phyloP scores from a whole-genome alignment of 2,113 vertebrate species.

The Microcebus ravelobensis region DNA sequence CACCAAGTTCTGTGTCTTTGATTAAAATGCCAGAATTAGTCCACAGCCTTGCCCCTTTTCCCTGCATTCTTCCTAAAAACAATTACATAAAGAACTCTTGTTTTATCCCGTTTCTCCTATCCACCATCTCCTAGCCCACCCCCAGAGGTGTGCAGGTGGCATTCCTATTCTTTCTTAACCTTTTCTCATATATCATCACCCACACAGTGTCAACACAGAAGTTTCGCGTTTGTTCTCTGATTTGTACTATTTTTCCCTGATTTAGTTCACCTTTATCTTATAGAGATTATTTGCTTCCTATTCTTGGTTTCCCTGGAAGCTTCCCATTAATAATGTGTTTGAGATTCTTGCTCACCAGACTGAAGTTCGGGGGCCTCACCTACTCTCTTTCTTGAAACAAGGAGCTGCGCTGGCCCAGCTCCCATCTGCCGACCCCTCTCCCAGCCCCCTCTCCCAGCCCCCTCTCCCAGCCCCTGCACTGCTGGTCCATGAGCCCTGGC shows the following conservation, averaged over 20 bases:
- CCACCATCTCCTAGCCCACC: neutral
- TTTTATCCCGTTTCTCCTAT: neutral
- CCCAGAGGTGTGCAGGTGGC: neutral
- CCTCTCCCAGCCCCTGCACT: too few species aligned
- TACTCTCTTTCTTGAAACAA: slow-evolving; percentile 13
- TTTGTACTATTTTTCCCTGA: neutral
- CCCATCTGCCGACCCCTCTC: neutral
- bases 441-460: too few species aligned
- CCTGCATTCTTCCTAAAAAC: neutral
- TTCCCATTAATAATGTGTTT: neutral
- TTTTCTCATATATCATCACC: neutral
- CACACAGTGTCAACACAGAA: neutral
- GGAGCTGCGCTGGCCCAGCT: neutral
- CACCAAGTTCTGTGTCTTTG: neutral
- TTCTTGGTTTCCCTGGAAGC: neutral
- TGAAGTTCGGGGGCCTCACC: neutral
- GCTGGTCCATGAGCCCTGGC: neutral
- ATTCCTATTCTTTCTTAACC: neutral
- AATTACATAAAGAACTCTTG: neutral
- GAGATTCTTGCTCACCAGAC: neutral
- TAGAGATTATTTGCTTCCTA: neutral
- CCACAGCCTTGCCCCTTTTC: neutral
- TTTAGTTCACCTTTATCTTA: slow-evolving; percentile 3
- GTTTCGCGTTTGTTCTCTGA: neutral
- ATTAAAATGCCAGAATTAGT: neutral